These are phyloP conservation scores for Melanotaenia pygmaea DNA, from an alignment of 2,797 vertebrate genomes.

Conservation along the genomic window DNA sequence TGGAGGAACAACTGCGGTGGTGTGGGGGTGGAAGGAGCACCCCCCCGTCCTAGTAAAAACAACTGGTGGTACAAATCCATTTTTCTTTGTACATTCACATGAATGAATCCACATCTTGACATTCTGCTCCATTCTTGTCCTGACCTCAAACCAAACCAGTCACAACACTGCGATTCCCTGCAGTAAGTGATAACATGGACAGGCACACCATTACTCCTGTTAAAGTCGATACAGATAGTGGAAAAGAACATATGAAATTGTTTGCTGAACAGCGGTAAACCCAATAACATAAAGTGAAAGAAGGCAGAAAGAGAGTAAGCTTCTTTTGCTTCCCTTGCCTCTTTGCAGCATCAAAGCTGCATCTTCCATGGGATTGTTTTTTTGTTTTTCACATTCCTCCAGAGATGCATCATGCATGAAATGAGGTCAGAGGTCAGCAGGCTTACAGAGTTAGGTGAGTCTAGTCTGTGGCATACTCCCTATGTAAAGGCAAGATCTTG, in stretches of 20 bases:
- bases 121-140: conserved; percentile 40
- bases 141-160: conserved; percentile 52
- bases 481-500: conserved; percentile 37
- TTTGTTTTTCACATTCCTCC: conserved; percentile 19
- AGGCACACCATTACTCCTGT: conserved; percentile 14
- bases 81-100: conserved; percentile 63
- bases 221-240: conserved; percentile 14
- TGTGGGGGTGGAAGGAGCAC: conserved; percentile 32
- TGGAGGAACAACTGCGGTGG: conserved; percentile 56
- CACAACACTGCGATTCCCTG: conserved; percentile 25
- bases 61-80: conserved; percentile 58
- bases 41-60: conserved; percentile 53
- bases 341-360: conserved; percentile 5
- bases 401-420: neutral
- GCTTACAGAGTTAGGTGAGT: conserved; percentile 17
- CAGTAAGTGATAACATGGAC: conserved; percentile 29
- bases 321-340: neutral
- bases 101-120: conserved; percentile 63
- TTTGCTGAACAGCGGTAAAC: conserved; percentile 1
- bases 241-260: neutral
- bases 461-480: conserved; percentile 34
- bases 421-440: conserved; percentile 19
- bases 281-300: conserved; percentile 3
- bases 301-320: neutral
- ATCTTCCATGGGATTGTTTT: conserved; percentile 10